Evolutionary conservation across 2,797 vertebrate species (phyloP), one percentile per base, ranked within the genome.

Genomic region (Ispidina picta): DNA sequence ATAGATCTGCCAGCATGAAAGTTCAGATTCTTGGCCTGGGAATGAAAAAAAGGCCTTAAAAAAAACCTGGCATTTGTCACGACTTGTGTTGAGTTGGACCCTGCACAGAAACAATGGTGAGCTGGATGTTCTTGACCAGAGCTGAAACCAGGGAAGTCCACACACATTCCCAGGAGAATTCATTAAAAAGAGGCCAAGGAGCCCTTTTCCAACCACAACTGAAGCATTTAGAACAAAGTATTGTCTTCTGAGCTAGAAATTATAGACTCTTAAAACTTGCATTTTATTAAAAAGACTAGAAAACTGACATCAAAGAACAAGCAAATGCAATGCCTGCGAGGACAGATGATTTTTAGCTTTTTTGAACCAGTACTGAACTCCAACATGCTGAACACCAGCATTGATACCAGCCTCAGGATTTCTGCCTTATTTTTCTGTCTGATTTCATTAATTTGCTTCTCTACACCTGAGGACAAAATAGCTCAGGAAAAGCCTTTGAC

Each of bases 301-400:
- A 95, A 93, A 91, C 39, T 65, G 51, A 68, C 78, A 85, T 83
- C 77, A 92, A 94, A 95, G 62, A 72, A 41, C 5, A 43, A 68
- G 37, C 18, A 76, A 92, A 82, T 79, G 39, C 77, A 86, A 73
- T 65, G 77, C 29, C 74, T 79, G 43, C 25, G 54, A 86, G 18
- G 5, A 69, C 21, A 89, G 21, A 81, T 39, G 33, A 33, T 33
- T 77, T 82, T 79, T 51, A 72, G 52, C 20, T 65, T 81, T 90
- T 90, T 58, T 9, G 48, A 29, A 35, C 49, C 12, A 54, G 15
- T 48, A 10, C n/a, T 51, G 52, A 89, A 92, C 72, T 87, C 54
- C 62, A 90, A 55, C 56, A 46, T n/a, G 55, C 46, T 56, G 37
- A 90, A 55, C 12, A 70, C 6, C 89, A 84, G 58, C 82, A 54